A percentile compares a stretch with the other conserved stretches of the same genome.
phyloP scores from a whole-genome alignment of 2,113 vertebrate genomes.

The Sakesphorus luctuosus region DNA sequence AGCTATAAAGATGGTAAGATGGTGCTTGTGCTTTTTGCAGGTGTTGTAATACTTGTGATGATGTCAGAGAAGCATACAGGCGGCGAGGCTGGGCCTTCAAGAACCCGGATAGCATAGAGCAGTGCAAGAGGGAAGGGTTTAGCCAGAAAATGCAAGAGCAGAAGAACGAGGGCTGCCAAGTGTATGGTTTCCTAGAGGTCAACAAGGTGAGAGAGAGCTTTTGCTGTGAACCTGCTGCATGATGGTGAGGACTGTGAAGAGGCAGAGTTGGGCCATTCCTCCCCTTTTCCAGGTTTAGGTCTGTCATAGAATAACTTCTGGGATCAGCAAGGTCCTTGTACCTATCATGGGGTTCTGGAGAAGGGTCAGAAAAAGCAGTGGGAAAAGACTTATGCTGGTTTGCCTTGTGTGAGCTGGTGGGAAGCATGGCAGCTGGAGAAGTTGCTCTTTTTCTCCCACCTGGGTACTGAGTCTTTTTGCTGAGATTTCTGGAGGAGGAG shows the following conservation, averaged over 20 bases:
- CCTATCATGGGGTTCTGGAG: neutral
- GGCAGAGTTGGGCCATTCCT: neutral
- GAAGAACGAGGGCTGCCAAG: conserved; percentile 97
- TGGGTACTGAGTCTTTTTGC: neutral
- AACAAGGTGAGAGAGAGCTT: conserved; percentile 85
- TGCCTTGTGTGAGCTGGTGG: neutral
- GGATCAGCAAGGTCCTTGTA: neutral
- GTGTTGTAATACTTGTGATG: conserved; percentile 96
- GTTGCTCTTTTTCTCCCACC: neutral
- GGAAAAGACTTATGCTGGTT: neutral
- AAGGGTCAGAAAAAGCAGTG: neutral
- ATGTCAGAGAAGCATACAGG: conserved; percentile 95
- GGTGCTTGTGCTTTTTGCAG: conserved; percentile 67
- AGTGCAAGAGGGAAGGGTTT: conserved; percentile 96
- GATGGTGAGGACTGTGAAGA: neutral
- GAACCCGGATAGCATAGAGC: conserved; percentile 94
- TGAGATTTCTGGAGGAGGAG: neutral
- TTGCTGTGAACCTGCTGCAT: neutral
- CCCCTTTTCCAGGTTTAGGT: neutral
- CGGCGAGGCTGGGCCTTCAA: conserved; percentile 98
- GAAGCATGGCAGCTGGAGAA: neutral
- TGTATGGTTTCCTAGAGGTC: conserved; percentile 96
- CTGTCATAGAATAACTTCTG: neutral
- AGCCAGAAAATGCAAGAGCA: conserved; percentile 99
- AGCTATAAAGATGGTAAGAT: neutral